phyloP scores from a whole-genome alignment of 2,888 invertebrate genomes.

The Cylloceria caligata region DNA sequence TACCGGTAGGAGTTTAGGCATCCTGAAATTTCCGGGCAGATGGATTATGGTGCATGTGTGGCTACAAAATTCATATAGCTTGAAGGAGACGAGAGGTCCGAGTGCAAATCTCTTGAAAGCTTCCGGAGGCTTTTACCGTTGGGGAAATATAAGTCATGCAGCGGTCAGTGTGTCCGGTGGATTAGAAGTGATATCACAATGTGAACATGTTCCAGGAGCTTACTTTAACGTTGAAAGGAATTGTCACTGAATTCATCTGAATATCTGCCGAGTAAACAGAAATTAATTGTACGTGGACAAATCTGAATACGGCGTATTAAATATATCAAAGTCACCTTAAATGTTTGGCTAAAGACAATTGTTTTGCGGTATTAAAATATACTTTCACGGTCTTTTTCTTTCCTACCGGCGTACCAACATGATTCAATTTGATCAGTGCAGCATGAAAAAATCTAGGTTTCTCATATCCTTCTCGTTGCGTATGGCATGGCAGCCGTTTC shows the following conservation, averaged over 20 bases:
- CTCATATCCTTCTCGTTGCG: background rate
- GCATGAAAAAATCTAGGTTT: background rate
- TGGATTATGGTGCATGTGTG: slow-evolving; percentile 38
- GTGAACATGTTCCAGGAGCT: background rate
- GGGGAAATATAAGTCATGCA: background rate
- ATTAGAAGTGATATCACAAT: background rate
- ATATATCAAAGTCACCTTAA: too few relatives aligned
- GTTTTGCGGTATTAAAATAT: background rate
- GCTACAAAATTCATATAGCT: slow-evolving; percentile 34
- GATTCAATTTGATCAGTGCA: background rate
- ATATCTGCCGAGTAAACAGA: background rate
- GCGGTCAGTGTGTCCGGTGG: background rate
- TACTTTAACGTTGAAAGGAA: background rate
- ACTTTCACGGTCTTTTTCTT: background rate
- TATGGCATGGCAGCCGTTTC: background rate
- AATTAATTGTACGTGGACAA: background rate
- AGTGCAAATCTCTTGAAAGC: background rate
- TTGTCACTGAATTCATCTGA: background rate
- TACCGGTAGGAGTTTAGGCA: slow-evolving; percentile 47
- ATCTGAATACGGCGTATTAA: too few relatives aligned
- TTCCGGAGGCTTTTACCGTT: background rate
- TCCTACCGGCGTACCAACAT: background rate
- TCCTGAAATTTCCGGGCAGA: slow-evolving; percentile 38
- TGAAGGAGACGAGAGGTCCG: background rate
- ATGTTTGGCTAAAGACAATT: too few relatives aligned